A percentile compares a stretch with the other conserved stretches of the same genome.
Evolutionary conservation across 2,797 vertebrate species (phyloP).

Genomic region (Psittacula derbiana): DNA sequence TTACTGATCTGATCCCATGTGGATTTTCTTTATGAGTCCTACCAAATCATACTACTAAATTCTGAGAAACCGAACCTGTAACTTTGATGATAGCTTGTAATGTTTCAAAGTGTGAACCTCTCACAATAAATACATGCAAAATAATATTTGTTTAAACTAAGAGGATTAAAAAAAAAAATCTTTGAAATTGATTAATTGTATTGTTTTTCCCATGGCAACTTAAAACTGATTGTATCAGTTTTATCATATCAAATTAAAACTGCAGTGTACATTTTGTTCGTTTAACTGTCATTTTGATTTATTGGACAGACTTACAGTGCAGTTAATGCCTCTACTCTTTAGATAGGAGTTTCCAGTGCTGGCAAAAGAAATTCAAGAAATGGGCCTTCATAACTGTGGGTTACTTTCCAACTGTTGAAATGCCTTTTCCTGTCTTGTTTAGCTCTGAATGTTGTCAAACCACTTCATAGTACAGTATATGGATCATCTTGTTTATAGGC

Average conservation of each 20-base stretch:
- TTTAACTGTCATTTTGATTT: neutral
- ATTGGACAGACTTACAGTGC: neutral
- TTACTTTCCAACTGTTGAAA: conserved; percentile 5
- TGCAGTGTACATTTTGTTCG: neutral
- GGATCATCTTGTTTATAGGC: neutral
- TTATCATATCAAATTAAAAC: neutral
- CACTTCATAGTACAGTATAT: neutral
- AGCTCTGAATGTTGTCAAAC: neutral
- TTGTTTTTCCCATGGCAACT: neutral
- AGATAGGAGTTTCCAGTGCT: neutral
- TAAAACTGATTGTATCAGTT: neutral
- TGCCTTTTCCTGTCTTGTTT: neutral
- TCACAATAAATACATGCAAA: neutral
- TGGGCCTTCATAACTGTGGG: neutral
- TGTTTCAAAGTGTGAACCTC: neutral
- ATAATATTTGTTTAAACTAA: neutral
- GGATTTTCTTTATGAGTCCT: neutral
- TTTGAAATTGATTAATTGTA: neutral
- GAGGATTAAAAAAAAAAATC: neutral
- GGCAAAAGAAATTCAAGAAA: neutral
- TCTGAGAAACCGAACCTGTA: neutral
- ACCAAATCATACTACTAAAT: neutral
- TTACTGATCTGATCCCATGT: neutral
- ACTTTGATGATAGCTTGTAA: neutral
- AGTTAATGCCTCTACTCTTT: neutral